These are phyloP conservation scores for Hiodon tergisus DNA, from an alignment of 2,113 vertebrate genomes.

Conservation along the genomic window DNA sequence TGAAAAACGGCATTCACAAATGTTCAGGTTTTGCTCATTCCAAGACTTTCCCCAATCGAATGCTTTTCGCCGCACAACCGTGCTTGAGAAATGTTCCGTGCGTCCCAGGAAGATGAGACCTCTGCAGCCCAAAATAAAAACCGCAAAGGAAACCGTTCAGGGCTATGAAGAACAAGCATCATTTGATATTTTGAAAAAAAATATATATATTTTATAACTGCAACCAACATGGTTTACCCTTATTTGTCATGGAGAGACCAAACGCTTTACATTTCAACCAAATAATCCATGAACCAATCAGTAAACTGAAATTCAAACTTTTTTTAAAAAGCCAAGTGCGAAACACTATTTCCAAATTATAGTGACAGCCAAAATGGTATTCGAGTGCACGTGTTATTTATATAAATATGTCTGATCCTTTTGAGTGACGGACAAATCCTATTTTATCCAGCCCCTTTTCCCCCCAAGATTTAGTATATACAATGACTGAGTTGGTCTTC, in stretches of 20 bases:
- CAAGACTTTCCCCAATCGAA: slow-evolving; percentile 58
- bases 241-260: slow-evolving; percentile 4
- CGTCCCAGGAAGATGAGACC: slow-evolving; percentile 42
- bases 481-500: slow-evolving; percentile 3
- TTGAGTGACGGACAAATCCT: neutral
- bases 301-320: neutral
- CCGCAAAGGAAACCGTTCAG: slow-evolving; percentile 5
- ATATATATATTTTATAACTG: neutral
- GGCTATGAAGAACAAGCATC: neutral
- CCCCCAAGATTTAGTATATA: neutral
- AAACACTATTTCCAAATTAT: neutral
- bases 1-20: slow-evolving; percentile 59
- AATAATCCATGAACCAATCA: neutral
- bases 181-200: neutral
- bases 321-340: neutral
- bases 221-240: neutral
- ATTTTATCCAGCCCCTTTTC: slow-evolving; percentile 8
- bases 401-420: neutral
- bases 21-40: slow-evolving; percentile 69
- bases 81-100: slow-evolving; percentile 57
- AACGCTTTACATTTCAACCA: neutral
- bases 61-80: slow-evolving; percentile 42
- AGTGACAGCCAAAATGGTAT: no score
- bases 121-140: slow-evolving; percentile 5
- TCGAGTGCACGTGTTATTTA: neutral